Conservation (phyloP, 2,113 vertebrate species). For the Plotosus lineatus region DNA sequence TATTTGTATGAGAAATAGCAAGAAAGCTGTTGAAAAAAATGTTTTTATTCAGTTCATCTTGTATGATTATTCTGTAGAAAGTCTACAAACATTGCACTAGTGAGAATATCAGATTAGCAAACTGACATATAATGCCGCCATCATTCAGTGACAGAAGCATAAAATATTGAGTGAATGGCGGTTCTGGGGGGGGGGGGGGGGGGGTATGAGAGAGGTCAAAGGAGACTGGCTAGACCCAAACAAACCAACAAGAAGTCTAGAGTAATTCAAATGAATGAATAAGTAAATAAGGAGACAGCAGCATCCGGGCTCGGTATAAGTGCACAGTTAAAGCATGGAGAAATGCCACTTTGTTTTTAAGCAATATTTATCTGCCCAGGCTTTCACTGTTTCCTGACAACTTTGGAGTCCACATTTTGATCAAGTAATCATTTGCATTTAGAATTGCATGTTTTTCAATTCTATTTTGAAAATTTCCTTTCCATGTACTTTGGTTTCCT, state of each 20-base stretch:
- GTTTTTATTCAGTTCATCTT: neutral
- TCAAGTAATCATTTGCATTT: neutral
- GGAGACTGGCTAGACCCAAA: neutral
- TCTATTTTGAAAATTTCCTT: too few relatives aligned
- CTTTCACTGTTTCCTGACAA: neutral
- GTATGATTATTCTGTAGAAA: neutral
- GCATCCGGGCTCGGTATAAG: neutral
- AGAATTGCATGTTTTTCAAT: neutral
- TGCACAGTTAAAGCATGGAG: neutral
- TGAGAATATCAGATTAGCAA: neutral
- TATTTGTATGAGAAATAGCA: neutral
- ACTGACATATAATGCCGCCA: neutral
- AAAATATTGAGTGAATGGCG: neutral
- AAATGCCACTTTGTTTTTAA: neutral
- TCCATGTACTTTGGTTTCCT: too few relatives aligned
- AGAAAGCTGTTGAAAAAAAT: neutral
- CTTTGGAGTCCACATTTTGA: neutral
- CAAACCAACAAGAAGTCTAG: neutral
- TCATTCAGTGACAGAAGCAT: neutral
- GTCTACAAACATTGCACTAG: neutral
- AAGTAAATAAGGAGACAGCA: neutral
- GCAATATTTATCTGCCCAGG: neutral
- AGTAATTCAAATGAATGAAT: neutral
- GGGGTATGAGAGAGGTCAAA: neutral
- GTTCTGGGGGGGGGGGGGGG: neutral